Percentiles rank a stretch among this genome's conserved stretches.
These are phyloP conservation scores for Bombylius major DNA, from an alignment of 2,888 invertebrate genomes.

Conservation along the genomic window DNA sequence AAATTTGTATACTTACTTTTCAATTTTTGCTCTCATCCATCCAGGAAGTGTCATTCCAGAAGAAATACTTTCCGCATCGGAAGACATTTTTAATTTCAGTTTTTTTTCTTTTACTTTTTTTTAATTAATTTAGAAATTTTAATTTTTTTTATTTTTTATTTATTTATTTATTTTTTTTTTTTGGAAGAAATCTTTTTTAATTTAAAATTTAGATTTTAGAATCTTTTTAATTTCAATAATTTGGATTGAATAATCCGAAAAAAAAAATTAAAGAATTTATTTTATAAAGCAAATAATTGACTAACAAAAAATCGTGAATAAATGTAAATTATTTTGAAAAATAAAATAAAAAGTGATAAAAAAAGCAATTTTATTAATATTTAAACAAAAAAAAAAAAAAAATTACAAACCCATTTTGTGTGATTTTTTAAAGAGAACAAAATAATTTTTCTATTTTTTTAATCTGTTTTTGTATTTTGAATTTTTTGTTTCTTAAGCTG, in stretches of 20 bases:
- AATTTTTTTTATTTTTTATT: not conserved
- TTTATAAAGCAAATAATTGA: not conserved
- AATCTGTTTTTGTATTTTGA: too few species aligned
- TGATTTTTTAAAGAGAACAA: too few species aligned
- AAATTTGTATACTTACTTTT: slow-evolving; percentile 11
- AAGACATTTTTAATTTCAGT: slow-evolving; percentile 11
- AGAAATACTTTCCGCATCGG: slow-evolving; percentile 40
- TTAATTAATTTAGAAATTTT: too few species aligned
- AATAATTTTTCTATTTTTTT: too few species aligned
- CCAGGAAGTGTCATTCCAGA: slow-evolving; percentile 54
- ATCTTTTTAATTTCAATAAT: too few species aligned
- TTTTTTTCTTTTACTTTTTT: too few species aligned
- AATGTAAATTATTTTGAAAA: not conserved
- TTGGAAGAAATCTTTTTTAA: too few species aligned
- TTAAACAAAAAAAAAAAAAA: too few species aligned
- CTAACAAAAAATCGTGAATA: slow-evolving; percentile 1
- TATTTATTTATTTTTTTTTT: not conserved
- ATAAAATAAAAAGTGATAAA: not conserved
- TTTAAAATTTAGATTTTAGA: too few species aligned
- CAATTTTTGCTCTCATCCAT: slow-evolving; percentile 54
- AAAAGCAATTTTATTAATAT: not conserved
- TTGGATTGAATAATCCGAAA: too few species aligned
- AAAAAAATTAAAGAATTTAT: not conserved
- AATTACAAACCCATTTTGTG: too few species aligned
- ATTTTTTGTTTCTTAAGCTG: too few species aligned